A percentile compares a stretch with the other conserved stretches of the same genome.
phyloP scores from a whole-genome alignment of 1,140 invertebrate species.

The Neodiprion lecontei region DNA sequence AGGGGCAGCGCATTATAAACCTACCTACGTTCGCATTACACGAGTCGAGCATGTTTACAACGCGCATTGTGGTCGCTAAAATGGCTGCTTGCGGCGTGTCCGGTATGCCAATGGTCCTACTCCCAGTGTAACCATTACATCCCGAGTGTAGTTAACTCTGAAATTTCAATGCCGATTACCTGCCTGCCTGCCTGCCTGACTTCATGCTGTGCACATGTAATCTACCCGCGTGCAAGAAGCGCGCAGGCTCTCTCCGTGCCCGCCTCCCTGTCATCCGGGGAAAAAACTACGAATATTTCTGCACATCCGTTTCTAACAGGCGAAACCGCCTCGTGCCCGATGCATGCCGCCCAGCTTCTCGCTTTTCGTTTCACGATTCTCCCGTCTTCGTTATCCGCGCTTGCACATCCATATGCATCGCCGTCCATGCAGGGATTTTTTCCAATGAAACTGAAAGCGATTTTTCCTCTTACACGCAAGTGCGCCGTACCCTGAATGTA shows the following conservation, averaged over 20 bases:
- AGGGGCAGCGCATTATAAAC: constrained; percentile 22
- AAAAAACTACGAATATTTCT: not conserved
- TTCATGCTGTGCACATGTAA: not conserved
- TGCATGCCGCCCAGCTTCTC: not conserved
- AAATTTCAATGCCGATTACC: constrained; percentile 27
- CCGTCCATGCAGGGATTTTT: no score
- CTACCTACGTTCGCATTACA: constrained; percentile 15
- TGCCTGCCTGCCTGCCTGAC: not conserved
- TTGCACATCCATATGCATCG: no score
- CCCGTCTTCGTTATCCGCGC: not conserved
- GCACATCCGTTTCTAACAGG: not conserved
- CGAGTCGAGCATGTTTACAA: constrained; percentile 38
- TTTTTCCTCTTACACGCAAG: no score
- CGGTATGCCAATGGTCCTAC: constrained; percentile 40
- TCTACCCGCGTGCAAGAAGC: not conserved
- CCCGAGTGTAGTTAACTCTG: constrained; percentile 46
- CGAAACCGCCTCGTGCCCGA: not conserved
- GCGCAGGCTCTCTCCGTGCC: not conserved
- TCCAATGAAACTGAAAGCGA: no score
- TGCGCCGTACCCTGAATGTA: no score
- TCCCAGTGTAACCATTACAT: not conserved
- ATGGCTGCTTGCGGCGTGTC: constrained; percentile 35
- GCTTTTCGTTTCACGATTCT: no score
- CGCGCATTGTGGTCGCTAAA: constrained; percentile 54
- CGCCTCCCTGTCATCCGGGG: not conserved